Conservation (phyloP, 2,888 invertebrate genomes). For the Silvanus unidentatus region DNA sequence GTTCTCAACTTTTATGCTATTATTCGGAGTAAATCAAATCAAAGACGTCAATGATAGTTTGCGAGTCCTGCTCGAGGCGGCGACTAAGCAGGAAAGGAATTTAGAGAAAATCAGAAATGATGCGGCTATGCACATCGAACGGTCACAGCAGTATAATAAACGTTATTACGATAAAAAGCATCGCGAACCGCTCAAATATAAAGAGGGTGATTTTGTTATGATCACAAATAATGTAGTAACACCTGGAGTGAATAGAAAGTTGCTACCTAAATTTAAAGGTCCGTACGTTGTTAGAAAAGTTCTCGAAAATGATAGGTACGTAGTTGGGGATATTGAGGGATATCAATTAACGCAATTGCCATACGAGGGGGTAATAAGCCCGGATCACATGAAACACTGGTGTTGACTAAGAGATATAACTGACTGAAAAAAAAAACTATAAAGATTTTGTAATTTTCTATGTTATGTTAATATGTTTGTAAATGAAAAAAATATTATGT, state of each 20-base stretch:
- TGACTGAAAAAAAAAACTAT: no score
- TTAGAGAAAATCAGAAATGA: conserved; percentile 2
- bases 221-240: conserved; percentile 19
- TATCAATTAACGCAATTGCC: conserved; percentile 19
- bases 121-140: conserved; percentile 2
- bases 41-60: conserved; percentile 20
- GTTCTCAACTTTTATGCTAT: conserved; percentile 24
- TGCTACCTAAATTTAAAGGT: conserved; percentile 22
- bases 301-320: conserved; percentile 25
- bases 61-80: conserved; percentile 12
- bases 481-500: conserved; percentile 1
- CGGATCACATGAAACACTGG: conserved; percentile 11
- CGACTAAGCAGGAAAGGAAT: conserved; percentile 6
- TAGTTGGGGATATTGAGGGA: conserved; percentile 16
- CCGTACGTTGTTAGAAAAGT: conserved; percentile 21
- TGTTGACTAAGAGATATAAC: not conserved
- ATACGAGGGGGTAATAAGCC: conserved; percentile 12
- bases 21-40: conserved; percentile 29
- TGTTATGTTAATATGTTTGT: not conserved
- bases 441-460: not conserved
- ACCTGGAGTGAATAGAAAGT: conserved; percentile 20
- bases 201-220: conserved; percentile 20
- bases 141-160: not conserved
- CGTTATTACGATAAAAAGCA: conserved; percentile 14
- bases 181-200: conserved; percentile 11